These are phyloP conservation scores for Antedon bifida DNA, from an alignment of 35 echinoderm and acorn worm genomes.

Conservation along the genomic window DNA sequence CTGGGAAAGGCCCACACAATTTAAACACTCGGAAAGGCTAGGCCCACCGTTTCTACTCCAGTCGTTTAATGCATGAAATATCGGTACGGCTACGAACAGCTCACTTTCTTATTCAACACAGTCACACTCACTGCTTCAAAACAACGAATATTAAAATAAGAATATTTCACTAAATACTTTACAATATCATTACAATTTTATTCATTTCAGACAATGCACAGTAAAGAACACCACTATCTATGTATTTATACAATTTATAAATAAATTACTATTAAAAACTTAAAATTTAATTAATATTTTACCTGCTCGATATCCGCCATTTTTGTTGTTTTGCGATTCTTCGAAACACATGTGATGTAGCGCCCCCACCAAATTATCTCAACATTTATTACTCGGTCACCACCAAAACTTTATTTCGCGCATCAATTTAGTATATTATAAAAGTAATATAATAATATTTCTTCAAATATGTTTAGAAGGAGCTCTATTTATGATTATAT, in stretches of 20 bases:
- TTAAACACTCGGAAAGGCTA: no score
- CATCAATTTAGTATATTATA: no score
- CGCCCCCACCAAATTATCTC: no score
- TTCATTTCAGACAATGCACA: neutral
- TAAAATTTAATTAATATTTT: neutral
- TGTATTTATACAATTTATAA: neutral
- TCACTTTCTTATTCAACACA: neutral
- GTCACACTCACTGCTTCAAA: neutral
- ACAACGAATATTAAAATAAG: neutral
- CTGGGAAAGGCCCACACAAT: no score
- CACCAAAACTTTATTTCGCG: no score
- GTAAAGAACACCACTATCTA: neutral
- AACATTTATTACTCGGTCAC: no score
- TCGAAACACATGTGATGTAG: neutral
- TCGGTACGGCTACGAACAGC: neutral
- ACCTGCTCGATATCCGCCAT: neutral
- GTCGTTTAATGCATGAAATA: no score
- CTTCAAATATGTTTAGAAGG: no score
- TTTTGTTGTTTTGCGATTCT: neutral
- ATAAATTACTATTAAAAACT: neutral
- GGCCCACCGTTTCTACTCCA: no score
- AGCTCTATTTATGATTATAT: no score
- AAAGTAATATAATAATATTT: no score
- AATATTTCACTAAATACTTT: neutral
- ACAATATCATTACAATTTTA: neutral